phyloP scores from a whole-genome alignment of 64 coral and sea anemone species.

The Astreopora myriophthalma region DNA sequence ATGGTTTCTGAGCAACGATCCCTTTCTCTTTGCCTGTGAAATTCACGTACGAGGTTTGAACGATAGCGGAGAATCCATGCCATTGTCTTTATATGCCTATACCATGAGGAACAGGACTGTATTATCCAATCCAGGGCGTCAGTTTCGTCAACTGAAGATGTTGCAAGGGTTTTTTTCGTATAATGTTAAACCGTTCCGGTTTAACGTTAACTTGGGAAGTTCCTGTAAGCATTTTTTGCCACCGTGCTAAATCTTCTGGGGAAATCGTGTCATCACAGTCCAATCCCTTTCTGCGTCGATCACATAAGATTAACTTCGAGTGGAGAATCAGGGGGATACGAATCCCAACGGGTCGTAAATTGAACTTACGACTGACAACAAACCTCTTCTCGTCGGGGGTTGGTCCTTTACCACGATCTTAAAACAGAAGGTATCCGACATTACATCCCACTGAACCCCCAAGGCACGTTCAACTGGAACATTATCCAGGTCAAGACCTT shows the following conservation, averaged over 20 bases:
- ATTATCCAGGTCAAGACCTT: neutral
- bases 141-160: neutral
- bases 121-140: neutral
- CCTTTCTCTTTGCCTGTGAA: neutral
- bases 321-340: neutral
- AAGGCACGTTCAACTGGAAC: constrained; percentile 33
- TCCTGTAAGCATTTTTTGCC: neutral
- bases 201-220: no score
- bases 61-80: constrained; percentile 11
- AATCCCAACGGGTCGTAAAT: neutral
- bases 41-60: neutral
- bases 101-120: constrained; percentile 4
- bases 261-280: neutral
- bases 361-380: neutral
- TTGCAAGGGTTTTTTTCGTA: no score
- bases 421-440: neutral
- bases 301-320: neutral
- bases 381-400: neutral
- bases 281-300: neutral
- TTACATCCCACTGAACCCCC: constrained; percentile 22
- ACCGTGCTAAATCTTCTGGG: neutral
- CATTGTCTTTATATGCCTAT: neutral
- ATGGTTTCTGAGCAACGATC: neutral
- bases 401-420: neutral
- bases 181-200: neutral